Base-by-base conservation (phyloP, 2,888 invertebrate genomes). In the Troides oblongomaculatus region DNA sequence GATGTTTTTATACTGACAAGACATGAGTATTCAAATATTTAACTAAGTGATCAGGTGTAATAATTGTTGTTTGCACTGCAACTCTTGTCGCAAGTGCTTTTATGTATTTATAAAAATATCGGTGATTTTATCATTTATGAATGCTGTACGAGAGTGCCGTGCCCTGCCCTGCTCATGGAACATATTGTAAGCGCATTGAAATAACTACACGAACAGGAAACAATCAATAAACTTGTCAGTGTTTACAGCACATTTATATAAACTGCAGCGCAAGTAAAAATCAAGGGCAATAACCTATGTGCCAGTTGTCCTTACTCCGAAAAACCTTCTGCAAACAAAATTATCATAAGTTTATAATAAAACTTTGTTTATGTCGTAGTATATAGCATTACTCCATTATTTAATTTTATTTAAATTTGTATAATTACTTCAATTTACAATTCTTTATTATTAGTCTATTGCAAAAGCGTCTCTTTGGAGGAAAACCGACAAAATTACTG, bases 151-250 rank as follows among this genome's bases (percentile, higher is more conserved):
- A 72, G 68, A 70, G 62, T 73, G 69, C 76, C 77, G 78, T 79
- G 77, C 76, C 80, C 77, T 73, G 69, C 75, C 76, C 78, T 79
- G 77, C 76, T 80, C 77, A 73, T 77, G 74, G 79, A 82, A 81
- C 23, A 66, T 60, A 70, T 30, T 69, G 57, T 57, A 65, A 60
- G 83, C 84, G 85, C 85, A 85, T 85, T 85, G 85, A 82, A 86
- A 39, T 83, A 83, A 50, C 82, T 81, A 81, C 73, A 71, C 78
- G 78, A 81, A 81, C 91, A 90, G 92, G 91, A 91, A 87, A 86
- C 86, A 79, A 80, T 77, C 89, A 90, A 91, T 92, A 86, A 89
- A 82, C 79, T 80, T 84, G 83, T 82, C 86, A 83, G 80, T 84
- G 79, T 80, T 80, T 77, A 78, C 78, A 78, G 82, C 81, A 79